A percentile compares a stretch with the other conserved stretches of the same genome.
phyloP scores from a whole-genome alignment of 2,113 vertebrate genomes.

The Girardinichthys multiradiatus region DNA sequence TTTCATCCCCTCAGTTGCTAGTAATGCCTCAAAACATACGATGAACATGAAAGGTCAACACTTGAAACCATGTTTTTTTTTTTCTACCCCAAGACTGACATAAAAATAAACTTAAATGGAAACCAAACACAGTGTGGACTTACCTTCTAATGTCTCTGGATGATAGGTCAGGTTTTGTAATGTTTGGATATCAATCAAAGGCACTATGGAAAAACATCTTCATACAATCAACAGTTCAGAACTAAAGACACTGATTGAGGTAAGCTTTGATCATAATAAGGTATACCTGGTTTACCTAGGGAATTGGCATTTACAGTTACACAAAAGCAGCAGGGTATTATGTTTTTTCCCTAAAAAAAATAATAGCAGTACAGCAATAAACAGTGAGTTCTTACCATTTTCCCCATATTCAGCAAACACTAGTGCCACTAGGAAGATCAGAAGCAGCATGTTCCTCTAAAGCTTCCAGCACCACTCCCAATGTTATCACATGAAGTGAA shows the following conservation, averaged over 20 bases:
- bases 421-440: conserved; percentile 9
- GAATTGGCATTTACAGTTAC: not conserved
- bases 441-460: conserved; percentile 11
- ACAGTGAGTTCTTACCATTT: conserved; percentile 25
- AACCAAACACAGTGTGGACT: not conserved
- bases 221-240: no score
- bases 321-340: not conserved
- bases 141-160: conserved; percentile 62
- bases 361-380: not conserved
- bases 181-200: not conserved
- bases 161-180: not conserved
- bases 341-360: not conserved
- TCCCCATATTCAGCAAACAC: not conserved
- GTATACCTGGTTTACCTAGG: conserved; percentile 6
- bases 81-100: not conserved
- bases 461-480: not conserved
- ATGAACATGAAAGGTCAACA: no score
- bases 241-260: no score
- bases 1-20: not conserved
- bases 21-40: no score
- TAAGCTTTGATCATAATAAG: not conserved
- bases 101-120: not conserved
- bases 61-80: not conserved
- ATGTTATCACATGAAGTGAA: not conserved
- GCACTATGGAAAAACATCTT: not conserved